Evolutionary conservation across 1,140 invertebrate genomes (phyloP).

Genomic region (Druon quercuslanigerum): DNA sequence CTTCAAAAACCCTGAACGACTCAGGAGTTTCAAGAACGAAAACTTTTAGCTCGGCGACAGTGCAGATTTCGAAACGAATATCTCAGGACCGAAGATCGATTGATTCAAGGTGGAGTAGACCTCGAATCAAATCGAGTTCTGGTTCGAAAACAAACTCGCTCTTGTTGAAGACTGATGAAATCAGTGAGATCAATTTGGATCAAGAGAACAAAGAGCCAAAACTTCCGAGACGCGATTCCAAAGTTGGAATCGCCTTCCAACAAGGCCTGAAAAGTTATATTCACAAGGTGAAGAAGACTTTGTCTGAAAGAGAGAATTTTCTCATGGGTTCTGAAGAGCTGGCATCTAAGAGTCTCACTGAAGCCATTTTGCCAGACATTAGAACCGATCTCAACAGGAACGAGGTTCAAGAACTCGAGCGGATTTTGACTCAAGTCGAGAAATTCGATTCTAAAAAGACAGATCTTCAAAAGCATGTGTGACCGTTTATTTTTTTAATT

Average conservation of each 20-base stretch:
- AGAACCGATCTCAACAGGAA: background rate
- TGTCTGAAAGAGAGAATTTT: background rate
- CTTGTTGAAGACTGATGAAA: background rate
- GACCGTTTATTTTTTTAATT: background rate
- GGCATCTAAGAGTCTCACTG: background rate
- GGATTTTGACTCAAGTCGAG: background rate
- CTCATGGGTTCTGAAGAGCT: background rate
- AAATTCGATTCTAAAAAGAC: background rate
- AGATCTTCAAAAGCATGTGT: background rate
- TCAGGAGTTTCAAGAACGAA: background rate
- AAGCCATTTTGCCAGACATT: background rate
- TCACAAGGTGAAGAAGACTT: background rate
- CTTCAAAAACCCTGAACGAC: background rate
- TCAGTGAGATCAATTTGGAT: background rate
- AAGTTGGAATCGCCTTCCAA: background rate
- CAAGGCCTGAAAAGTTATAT: background rate
- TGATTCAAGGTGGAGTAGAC: background rate
- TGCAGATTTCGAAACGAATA: background rate
- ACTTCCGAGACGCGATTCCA: background rate
- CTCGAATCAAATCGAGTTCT: conserved; percentile 1
- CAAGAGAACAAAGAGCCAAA: background rate
- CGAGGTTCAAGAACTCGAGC: background rate
- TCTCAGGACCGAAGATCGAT: background rate
- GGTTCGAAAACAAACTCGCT: background rate
- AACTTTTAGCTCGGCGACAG: conserved; percentile 8